Evolutionary conservation across 1,140 invertebrate genomes (phyloP), one percentile per base, ranked within the genome.

Genomic region (Pinna nobilis): DNA sequence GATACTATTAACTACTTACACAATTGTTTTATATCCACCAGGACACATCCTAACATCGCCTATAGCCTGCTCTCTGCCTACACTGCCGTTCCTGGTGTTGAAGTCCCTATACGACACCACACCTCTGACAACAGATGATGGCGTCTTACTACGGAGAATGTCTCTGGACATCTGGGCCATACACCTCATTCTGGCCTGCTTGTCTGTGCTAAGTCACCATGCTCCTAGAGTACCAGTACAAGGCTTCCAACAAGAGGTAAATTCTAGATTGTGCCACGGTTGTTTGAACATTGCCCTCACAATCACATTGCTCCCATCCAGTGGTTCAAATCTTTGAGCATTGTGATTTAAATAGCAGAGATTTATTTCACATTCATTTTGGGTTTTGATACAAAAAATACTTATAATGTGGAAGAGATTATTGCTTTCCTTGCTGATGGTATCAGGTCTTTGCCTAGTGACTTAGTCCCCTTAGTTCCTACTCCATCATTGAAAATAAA

Each of bases 161-260:
- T 94, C 94, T 59, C 92, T 97, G 74, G 94, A 95, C 59, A 92
- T 94, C 30, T 96, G 96, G 15, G 95, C 94, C 41, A 91, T 97
- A 79, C 92, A 95, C 80, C 91, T 97, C 3, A 90, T 97, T 60
- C 91, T 98, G 0, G 94, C 94, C 37, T 97, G 95, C 85, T 90
- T 97, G 25, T 94, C 95, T 1, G 94, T 95, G 6, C 95, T 98
- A 79, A 96, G 96, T 1, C 96, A 97, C 87, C 95, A 96, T 83
- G 91, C 91, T 11, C 88, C 88, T 33, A 77, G 87, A 35, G 77
- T 82, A 9, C 75, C 79, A 15, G 77, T 89, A n/a, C 86, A 90
- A 25, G 89, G 88, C 23, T 79, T 90, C 35, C 89, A 90, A 67
- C 88, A 90, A 68, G 90, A 91, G 88, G 90, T 90, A 81, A 55